Evolutionary conservation across 2,888 invertebrate species (phyloP), one percentile per base, ranked within the genome.

Genomic region (Ormyrus nitidulus): DNA sequence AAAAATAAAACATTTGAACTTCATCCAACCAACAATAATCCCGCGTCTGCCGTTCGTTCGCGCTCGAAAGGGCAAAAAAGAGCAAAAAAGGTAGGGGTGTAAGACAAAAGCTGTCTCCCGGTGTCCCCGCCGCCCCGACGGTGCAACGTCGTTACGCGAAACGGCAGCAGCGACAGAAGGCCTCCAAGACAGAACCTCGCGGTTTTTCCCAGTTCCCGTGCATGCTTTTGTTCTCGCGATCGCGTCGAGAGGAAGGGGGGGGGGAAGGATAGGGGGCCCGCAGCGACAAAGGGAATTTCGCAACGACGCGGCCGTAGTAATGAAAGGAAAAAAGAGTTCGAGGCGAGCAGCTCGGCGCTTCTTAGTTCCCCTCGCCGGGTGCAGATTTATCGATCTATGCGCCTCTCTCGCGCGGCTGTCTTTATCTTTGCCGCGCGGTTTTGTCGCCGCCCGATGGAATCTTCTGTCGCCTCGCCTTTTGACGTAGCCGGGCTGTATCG

Each of bases 381-480:
- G 61, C 59, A 34, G 61, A 51, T 71, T 71, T 51, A 71, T 71
- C 61, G 71, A 71, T 71, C 71, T 34, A 71, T 2, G 11, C 46
- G n/a, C 19, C 13, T 7, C 4, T n/a, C 7, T 49, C 7, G 58
- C 7, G n/a, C 54, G 48, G 6, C 61, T 59, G 46, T 34, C 46
- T 69, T 8, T 34, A 34, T 69, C 56, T 46, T n/a, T 13, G 10
- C 19, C 46, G n/a, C 7, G 34, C 34, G 13, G 11, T 34, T 54
- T 19, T 19, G 19, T 19, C 19, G 19, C 19, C 1, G 19, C 19
- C 19, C 19, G 19, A 19, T 19, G 19, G 19, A 19, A 19, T 19
- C 19, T 19, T 19, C 54, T 54, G 19, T 49, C 34, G 62, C 2
- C 6, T n/a, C 48, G 10, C 34, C 34, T 68, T 2, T 9, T 6